These are phyloP conservation scores for Athene noctua DNA, from an alignment of 2,113 vertebrate species.

Conservation along the genomic window DNA sequence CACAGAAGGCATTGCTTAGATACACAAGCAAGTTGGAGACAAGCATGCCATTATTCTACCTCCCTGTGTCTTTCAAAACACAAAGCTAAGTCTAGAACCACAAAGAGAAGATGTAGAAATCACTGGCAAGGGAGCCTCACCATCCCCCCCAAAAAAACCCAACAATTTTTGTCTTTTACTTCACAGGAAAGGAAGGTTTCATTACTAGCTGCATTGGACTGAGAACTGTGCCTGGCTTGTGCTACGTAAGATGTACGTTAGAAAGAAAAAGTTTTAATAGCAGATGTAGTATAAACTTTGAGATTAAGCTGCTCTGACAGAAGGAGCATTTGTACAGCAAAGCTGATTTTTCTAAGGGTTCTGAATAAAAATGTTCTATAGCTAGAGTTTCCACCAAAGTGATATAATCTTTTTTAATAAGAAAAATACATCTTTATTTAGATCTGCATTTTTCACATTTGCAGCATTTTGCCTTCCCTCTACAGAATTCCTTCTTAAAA, in stretches of 20 bases:
- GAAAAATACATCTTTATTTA: not conserved
- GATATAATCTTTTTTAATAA: not conserved
- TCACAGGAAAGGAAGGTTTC: not conserved
- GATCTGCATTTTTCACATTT: not conserved
- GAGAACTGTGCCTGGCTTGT: not conserved
- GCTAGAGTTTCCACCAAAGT: not conserved
- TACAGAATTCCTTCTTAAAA: not conserved
- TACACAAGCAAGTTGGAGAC: not conserved
- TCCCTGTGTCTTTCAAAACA: accelerated
- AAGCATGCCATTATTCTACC: not conserved
- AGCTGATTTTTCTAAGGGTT: not conserved
- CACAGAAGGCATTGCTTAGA: not conserved
- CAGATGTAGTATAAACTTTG: not conserved
- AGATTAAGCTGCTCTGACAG: not conserved
- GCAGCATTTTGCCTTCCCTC: not conserved
- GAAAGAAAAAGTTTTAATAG: not conserved
- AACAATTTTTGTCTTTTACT: not conserved
- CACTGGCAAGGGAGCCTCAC: not conserved
- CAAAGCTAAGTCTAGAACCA: not conserved
- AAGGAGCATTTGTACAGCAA: not conserved
- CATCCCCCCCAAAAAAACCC: not conserved
- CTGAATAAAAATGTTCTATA: not conserved
- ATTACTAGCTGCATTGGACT: not conserved
- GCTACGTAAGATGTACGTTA: not conserved
- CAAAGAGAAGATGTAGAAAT: not conserved